phyloP scores from a whole-genome alignment of 2,797 vertebrate genomes.

The Anguilla marmorata region DNA sequence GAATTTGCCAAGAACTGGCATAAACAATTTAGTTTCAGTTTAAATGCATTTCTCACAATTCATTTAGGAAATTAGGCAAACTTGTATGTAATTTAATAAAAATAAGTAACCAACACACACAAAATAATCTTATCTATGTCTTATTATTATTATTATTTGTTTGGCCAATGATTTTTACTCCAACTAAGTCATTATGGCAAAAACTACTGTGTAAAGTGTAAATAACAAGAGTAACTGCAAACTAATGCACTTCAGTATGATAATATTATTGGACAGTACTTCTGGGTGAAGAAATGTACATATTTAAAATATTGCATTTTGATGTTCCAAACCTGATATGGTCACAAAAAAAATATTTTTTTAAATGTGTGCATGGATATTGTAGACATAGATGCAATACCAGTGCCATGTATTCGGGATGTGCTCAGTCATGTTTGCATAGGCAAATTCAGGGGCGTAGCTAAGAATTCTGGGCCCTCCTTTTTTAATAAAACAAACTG shows the following conservation, averaged over 20 bases:
- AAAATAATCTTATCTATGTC: neutral
- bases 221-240: too few species aligned
- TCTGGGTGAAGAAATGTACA: too few species aligned
- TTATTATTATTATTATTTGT: neutral
- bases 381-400: neutral
- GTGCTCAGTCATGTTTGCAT: neutral
- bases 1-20: neutral
- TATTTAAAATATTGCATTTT: too few species aligned
- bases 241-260: too few species aligned
- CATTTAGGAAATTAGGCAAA: neutral
- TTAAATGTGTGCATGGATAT: neutral
- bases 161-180: too few species aligned
- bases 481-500: too few species aligned
- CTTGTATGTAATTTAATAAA: neutral
- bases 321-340: too few species aligned
- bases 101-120: neutral
- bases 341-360: neutral
- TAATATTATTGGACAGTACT: too few species aligned
- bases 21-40: neutral
- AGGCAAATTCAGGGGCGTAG: too few species aligned
- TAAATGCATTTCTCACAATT: neutral
- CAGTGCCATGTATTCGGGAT: neutral
- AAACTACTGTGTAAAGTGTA: too few species aligned
- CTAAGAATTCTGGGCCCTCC: too few species aligned
- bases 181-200: too few species aligned